Conservation (phyloP, 35 echinoderm and acorn worm species). For the Lytechinus variegatus region DNA sequence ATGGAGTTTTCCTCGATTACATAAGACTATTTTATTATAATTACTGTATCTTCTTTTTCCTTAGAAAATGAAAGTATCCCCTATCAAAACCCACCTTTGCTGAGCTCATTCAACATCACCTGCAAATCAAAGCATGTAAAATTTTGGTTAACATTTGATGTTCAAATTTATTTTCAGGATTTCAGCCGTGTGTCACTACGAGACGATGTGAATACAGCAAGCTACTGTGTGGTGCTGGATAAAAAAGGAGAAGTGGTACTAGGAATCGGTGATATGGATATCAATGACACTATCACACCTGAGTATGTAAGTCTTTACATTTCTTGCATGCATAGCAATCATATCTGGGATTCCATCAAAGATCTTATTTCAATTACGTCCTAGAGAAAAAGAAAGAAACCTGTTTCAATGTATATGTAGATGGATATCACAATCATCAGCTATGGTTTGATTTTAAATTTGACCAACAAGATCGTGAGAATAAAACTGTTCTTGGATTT, state of each 20-base stretch:
- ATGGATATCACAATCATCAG: too few species aligned
- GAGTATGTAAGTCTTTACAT: conserved; percentile 72
- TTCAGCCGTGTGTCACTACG: conserved; percentile 49
- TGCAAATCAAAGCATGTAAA: too few species aligned
- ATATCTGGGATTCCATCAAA: not conserved
- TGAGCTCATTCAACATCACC: too few species aligned
- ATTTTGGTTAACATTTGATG: not conserved
- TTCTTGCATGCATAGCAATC: not conserved
- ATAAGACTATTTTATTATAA: too few species aligned
- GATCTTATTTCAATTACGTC: not conserved
- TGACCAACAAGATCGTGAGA: too few species aligned
- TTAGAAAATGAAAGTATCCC: too few species aligned
- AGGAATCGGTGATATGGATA: conserved; percentile 85
- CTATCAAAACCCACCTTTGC: too few species aligned
- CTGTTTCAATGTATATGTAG: not conserved
- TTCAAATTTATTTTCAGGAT: conserved; percentile 46
- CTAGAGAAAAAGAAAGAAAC: not conserved
- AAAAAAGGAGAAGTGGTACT: conserved; percentile 61
- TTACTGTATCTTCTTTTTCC: too few species aligned
- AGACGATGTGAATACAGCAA: conserved; percentile 59
- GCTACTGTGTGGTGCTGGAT: conserved; percentile 74
- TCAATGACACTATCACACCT: conserved; percentile 67
- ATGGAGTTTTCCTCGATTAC: too few species aligned
- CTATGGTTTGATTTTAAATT: too few species aligned
- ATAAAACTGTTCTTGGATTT: too few species aligned